Base-by-base conservation (phyloP, 1,140 invertebrate species). In the Heterodera carotae region DNA sequence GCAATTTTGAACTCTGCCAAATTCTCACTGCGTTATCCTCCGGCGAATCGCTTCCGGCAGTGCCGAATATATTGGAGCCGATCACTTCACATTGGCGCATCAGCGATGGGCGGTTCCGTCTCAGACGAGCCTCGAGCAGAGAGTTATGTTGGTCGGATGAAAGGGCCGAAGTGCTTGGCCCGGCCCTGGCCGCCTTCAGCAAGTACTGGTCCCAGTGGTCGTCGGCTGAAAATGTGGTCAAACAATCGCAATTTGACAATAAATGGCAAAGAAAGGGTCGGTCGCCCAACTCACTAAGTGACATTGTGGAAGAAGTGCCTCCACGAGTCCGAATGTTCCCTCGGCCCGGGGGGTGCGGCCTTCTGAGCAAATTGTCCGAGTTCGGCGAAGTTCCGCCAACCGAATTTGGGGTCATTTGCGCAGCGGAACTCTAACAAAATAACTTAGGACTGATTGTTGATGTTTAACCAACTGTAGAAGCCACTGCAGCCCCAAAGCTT, bases 141-240 rank as follows among this genome's bases (percentile, higher is more conserved):
- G 25, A n/a, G 15, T 76, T 75, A 22, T 22, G 22, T 56, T 79
- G 36, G 59, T 43, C 56, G 31, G 33, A 34, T 12, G 25, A 69
- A 36, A 43, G 2, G 27, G 69, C 43, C 34, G 56, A 70, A 70
- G 62, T 73, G 48, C 34, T 73, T 15, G 34, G 77, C 18, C 69
- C 64, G 29, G 66, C 82, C 66, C 66, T 70, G 70, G 69, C n/a
- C 68, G 75, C 29, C 69, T 79, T 85, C 62, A 87, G 67, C 53
- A 77, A 83, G 70, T 87, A 87, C 64, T 87, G 85, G 70, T 87
- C 85, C 64, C 77, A 87, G 69, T 87, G 85, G 75, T 87, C 85
- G 67, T 86, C 62, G 33, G 22, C 62, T 66, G 27, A 53, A 53
- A n/a, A n/a, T n/a, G n/a, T n/a, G n/a, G n/a, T n/a, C n/a, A n/a